Base-by-base conservation (phyloP, 1,140 invertebrate species). In the Drosophila quadrilineata region DNA sequence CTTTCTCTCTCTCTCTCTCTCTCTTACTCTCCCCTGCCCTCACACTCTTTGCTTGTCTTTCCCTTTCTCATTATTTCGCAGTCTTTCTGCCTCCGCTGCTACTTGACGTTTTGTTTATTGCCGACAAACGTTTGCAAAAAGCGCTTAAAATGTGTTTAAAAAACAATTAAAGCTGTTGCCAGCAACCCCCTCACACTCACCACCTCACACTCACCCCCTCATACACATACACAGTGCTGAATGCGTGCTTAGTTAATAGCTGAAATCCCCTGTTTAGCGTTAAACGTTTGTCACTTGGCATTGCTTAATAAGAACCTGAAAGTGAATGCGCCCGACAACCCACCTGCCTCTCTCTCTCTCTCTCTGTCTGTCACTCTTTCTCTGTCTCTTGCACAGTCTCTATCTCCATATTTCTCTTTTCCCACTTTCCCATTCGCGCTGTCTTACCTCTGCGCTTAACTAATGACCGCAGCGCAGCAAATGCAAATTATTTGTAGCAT, bases 81-180 rank as follows among this genome's bases (percentile, higher is more conserved):
- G n/a, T n/a, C n/a, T n/a, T n/a, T n/a, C n/a, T n/a, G n/a, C n/a
- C n/a, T n/a, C n/a, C n/a, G 50, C 65, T 69, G 57, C 49, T 65
- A 54, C 62, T 65, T 65, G 54, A 65, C 54, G 71, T 68, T 62
- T 77, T 80, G 71, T 80, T 80, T 80, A 79, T 71, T 58, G 67
- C 58, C 62, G 62, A 54, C 63, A 50, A n/a, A 26, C 53, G 58
- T 53, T 33, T 36, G 53, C 49, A 54, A 58, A 68, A 62, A 56
- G 52, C 48, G 50, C 69, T 76, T 71, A 62, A 80, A 74, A 82
- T 75, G 71, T 71, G 67, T 82, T 82, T 80, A 80, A 80, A 80
- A 80, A 82, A 82, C 76, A 80, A 80, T 82, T 80, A 80, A 75
- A 71, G 66, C 73, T 19, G 45, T 31, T 54, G 59, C 24, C 38